Percentiles rank a stretch among this genome's conserved stretches.
Evolutionary conservation across 2,888 invertebrate species (phyloP).

Genomic region (Plebejus argus): DNA sequence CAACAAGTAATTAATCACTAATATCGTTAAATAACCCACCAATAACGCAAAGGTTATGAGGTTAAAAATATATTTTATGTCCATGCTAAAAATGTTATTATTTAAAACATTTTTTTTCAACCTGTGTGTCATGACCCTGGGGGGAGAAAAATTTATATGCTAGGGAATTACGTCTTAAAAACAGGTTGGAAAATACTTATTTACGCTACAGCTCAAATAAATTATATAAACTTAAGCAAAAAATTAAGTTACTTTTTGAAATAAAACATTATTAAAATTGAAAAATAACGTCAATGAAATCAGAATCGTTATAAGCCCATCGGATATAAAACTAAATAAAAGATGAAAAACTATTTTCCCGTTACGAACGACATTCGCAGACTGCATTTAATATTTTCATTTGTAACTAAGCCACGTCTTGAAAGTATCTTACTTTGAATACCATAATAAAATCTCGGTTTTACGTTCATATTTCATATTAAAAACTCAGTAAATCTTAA

Average conservation of each 20-base stretch:
- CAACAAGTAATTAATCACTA: not conserved
- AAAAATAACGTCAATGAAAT: conserved; percentile 14
- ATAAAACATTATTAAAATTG: not conserved
- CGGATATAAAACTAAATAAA: conserved; percentile 1
- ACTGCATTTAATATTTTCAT: conserved; percentile 31
- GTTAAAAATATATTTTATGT: not conserved
- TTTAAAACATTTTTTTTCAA: not conserved
- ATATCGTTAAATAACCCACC: not conserved
- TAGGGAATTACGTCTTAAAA: too few relatives aligned
- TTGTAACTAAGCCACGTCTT: conserved; percentile 31
- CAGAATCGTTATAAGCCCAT: conserved; percentile 13
- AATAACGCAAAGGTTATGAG: not conserved
- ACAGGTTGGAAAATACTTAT: too few relatives aligned
- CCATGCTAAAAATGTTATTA: not conserved
- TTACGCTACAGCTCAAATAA: not conserved
- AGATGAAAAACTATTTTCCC: conserved; percentile 18
- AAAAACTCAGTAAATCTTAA: conserved; percentile 33
- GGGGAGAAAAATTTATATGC: too few relatives aligned
- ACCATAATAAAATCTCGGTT: conserved; percentile 44
- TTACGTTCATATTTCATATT: conserved; percentile 31
- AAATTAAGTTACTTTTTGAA: not conserved
- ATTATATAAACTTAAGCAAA: not conserved
- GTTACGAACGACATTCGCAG: conserved; percentile 28
- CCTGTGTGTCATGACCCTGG: too few relatives aligned
- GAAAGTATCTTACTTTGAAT: conserved; percentile 39